Conservation (phyloP, 2,888 invertebrate species). For the Scaptomyza polygonia region DNA sequence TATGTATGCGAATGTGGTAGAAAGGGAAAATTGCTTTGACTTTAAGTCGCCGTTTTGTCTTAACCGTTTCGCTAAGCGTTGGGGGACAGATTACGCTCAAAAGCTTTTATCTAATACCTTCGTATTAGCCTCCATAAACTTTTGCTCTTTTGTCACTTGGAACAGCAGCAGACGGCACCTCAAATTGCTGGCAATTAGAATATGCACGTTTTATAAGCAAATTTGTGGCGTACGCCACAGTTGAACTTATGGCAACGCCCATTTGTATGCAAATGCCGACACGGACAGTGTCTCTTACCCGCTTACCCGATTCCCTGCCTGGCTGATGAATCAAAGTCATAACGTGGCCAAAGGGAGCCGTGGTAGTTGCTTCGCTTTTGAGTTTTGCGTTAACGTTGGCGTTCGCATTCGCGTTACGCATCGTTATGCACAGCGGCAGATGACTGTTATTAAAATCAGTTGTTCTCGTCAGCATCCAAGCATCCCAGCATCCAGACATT, state of each 20-base stretch:
- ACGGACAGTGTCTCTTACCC: slow-evolving; percentile 61
- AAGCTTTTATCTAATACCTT: slow-evolving; percentile 30
- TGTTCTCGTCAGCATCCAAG: slow-evolving; percentile 58
- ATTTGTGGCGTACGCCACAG: slow-evolving; percentile 57
- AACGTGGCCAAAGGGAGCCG: slow-evolving; percentile 57
- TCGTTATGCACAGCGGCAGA: slow-evolving; percentile 82
- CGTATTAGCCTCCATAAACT: slow-evolving; percentile 57
- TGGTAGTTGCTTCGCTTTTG: slow-evolving; percentile 4
- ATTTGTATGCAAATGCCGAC: slow-evolving; percentile 81
- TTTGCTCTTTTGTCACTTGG: slow-evolving; percentile 47
- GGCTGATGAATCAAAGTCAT: slow-evolving; percentile 78
- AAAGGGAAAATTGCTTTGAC: slow-evolving; percentile 30
- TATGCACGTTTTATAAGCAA: slow-evolving; percentile 75
- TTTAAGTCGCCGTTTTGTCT: slow-evolving; percentile 49
- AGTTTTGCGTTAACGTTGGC: slow-evolving; percentile 36
- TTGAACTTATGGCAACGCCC: slow-evolving; percentile 81
- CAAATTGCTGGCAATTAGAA: slow-evolving; percentile 76
- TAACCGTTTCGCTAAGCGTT: slow-evolving; percentile 51
- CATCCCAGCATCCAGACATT: slow-evolving; percentile 31
- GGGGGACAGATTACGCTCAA: slow-evolving; percentile 24
- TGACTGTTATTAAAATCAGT: slow-evolving; percentile 82
- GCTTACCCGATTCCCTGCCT: slow-evolving; percentile 9
- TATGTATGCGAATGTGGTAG: too few relatives aligned
- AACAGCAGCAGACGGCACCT: slow-evolving; percentile 41
- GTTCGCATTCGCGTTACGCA: slow-evolving; percentile 71